Percentiles rank a stretch among this genome's conserved stretches.
Conservation (phyloP, 1,140 invertebrate genomes). For the Caenorhabditis latens region DNA sequence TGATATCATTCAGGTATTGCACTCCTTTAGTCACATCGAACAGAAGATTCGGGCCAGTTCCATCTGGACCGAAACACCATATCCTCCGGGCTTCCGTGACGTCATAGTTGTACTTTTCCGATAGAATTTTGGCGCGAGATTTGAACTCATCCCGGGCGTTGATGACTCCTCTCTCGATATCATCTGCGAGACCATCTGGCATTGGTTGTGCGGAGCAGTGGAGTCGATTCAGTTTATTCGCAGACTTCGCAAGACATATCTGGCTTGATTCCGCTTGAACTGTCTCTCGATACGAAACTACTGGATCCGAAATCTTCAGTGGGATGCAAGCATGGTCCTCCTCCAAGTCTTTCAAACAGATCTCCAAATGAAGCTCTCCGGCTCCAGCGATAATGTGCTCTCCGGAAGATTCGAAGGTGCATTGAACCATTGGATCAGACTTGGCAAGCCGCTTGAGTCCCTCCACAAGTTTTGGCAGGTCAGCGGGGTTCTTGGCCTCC, state of each 20-base stretch:
- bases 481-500: constrained; percentile 97
- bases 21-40: constrained; percentile 98
- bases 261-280: constrained; percentile 93
- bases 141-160: constrained; percentile 97
- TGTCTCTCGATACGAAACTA: constrained; percentile 99
- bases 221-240: constrained; percentile 99
- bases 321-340: constrained; percentile 99
- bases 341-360: constrained; percentile 99
- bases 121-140: constrained; percentile 91
- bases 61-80: constrained; percentile 99
- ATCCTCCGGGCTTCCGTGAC: constrained; percentile 99
- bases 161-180: constrained; percentile 95
- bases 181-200: constrained; percentile 94
- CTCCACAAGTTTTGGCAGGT: constrained; percentile 92
- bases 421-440: constrained; percentile 99
- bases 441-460: constrained; percentile 89
- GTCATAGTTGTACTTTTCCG: constrained; percentile 96
- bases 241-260: constrained; percentile 97
- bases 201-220: constrained; percentile 96
- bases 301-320: constrained; percentile 97
- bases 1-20: constrained; percentile 95
- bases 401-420: constrained; percentile 98
- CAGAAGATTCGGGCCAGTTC: constrained; percentile 95
- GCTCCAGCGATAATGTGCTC: constrained; percentile 99
- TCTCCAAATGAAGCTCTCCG: constrained; percentile 98